Base-by-base conservation (phyloP, 2,888 invertebrate species). In the Aricia artaxerxes region DNA sequence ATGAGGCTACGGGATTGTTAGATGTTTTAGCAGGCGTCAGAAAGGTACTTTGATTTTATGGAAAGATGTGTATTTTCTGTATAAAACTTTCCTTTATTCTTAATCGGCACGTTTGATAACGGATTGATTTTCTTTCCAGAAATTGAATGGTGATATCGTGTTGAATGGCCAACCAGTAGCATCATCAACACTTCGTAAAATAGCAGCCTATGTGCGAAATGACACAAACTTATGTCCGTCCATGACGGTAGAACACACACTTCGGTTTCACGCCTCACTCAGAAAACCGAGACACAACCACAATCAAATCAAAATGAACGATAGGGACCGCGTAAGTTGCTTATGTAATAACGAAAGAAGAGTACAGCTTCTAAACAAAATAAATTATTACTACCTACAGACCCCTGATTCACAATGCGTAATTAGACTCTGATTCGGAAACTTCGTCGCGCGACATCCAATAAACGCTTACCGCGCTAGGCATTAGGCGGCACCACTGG, bases 241-340 rank as follows among this genome's bases (percentile, higher is more conserved):
- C 82, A 96, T 99, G 95, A 98, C 98, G 5, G 98, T 98, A n/a
- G 96, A 97, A 82, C 98, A 99, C 88, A 98, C 98, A 2, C 93
- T 99, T 82, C 95, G 96, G 83, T 98, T 98, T 88, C 97, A 98
- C 88, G 97, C 97, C 57, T 95, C 97, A 80, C 90, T 98, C 83
- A 94, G 96, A 81, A 95, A 95, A 82, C 97, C 96, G 0, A 91
- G 96, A 53, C 92, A 94, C 38, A 95, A 95, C 82, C 94, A 90
- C 76, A 95, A 95, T 73, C 95, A 96, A 81, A 91, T 96, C 83
- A 97, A 97, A 87, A 96, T 96, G 86, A 97, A 97, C 86, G 96
- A 97, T 75, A 96, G 96, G 85, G 97, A 97, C 87, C 95, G 97
- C 91, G 97, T 97, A 88, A 92, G 94, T 57, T 53, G 16, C 38